Base-by-base conservation (phyloP, 1,140 invertebrate genomes). In the Caenorhabditis inopinata region DNA sequence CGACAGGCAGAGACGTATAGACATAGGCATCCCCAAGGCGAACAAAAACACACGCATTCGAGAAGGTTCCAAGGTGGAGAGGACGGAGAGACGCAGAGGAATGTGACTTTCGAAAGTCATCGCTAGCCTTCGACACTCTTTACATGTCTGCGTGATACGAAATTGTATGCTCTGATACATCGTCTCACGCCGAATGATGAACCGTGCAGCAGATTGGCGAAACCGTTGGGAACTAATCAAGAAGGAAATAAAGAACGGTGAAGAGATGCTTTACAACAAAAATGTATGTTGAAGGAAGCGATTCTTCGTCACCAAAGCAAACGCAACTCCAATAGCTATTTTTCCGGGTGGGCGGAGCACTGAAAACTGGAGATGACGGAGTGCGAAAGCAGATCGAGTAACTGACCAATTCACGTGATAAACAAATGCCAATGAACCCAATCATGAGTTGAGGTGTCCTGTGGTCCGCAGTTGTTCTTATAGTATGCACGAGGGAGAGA, bases 101-200 rank as follows among this genome's bases (percentile, higher is more conserved):
- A 38, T 29, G 58, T 68, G 32, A 68, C 32, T 68, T 68, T 68
- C 58, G 58, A 68, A 68, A 68, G n/a, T 38, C 58, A 27, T 7
- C n/a, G 58, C 27, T 68, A 32, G 58, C 38, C 38, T 68, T 68
- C 32, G 58, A 32, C 9, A 32, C 32, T 6, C n/a, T 68, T 42
- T 68, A n/a, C 38, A 14, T 68, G 58, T 68, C 32, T 68, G 58
- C 58, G 58, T 68, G 7, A 21, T 16, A 16, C 18, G 29, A 68
- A 35, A 29, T 68, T 38, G 9, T 11, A 35, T 42, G n/a, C 58
- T 68, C 58, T 68, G 21, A 9, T 3, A 18, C 25, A 6, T 12
- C 21, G n/a, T 68, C 58, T 38, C 58, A 68, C 38, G 58, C 7
- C 11, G 14, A 32, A 6, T 32, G 58, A 68, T 68, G 38, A 42